Evolutionary conservation across 2,113 vertebrate genomes (phyloP), one percentile per base, ranked within the genome.

Genomic region (Catharus bicknelli): DNA sequence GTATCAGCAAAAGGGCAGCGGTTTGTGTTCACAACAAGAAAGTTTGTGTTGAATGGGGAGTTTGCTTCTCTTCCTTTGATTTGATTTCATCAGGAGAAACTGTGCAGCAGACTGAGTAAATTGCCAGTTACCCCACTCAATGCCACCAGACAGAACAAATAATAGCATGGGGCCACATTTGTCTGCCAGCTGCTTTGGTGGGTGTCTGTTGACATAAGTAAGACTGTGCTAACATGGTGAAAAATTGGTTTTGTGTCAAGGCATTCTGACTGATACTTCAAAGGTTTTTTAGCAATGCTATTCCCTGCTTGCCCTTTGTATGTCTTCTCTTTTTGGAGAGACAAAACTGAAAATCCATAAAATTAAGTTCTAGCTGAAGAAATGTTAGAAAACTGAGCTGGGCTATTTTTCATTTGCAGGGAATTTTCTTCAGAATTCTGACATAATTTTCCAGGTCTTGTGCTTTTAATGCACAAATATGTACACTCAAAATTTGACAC

Each of bases 301-400:
- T 29, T 77, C 17, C 13, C 13, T 70, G 26, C 8, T 23, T 48
- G 85, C 55, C 38, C 58, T 30, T 76, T 1, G 2, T 42, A 55
- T 13, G 12, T 21, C 16, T 79, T 53, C 22, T 53, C 57, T 50
- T 88, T 88, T 82, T 36, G 32, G 30, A 81, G 51, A 68, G 10
- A 68, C 23, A 90, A 76, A 90, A 77, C 11, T 45, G 50, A 73
- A 80, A 80, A 91, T 53, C 34, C 83, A 0, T 69, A 51, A 48
- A 90, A 86, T 86, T 5, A 92, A 89, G 13, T 26, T 17, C 48
- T 77, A 58, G 50, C 43, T 94, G 89, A 86, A 87, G 54, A 93
- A 96, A 95, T 86, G 69, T 30, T 58, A 78, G 32, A 90, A 84
- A 67, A 70, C 18, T 63, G 32, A 55, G 8, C 3, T 54, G 25